These are phyloP conservation scores for Natrix natrix DNA, from an alignment of 2,797 vertebrate genomes.

Conservation along the genomic window DNA sequence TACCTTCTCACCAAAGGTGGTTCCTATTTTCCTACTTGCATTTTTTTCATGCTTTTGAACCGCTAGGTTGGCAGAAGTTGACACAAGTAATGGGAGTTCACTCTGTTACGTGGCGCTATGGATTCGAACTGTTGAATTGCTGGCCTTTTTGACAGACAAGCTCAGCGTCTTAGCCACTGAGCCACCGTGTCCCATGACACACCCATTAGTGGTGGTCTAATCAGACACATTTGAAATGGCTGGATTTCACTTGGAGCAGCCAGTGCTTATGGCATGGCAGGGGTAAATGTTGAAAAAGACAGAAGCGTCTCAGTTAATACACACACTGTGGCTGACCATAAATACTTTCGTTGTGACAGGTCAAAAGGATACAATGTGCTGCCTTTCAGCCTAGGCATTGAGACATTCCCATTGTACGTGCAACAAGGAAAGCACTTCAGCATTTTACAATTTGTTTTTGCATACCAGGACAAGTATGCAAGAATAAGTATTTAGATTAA, in stretches of 20 bases:
- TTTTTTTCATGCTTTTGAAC: too few relatives aligned
- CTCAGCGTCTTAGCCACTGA: too few relatives aligned
- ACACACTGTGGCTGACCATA: background rate
- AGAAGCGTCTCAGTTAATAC: background rate
- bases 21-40: too few relatives aligned
- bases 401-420: constrained; percentile 23
- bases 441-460: constrained; percentile 62
- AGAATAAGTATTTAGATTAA: constrained; percentile 45
- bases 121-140: too few relatives aligned
- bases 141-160: too few relatives aligned
- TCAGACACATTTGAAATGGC: background rate
- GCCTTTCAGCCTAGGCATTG: constrained; percentile 13
- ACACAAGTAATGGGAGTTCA: too few relatives aligned
- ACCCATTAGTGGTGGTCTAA: background rate
- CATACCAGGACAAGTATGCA: constrained; percentile 51
- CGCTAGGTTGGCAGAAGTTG: too few relatives aligned
- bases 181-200: too few relatives aligned
- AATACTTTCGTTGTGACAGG: constrained; percentile 9
- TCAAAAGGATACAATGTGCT: background rate
- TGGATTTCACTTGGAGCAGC: background rate
- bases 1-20: too few relatives aligned
- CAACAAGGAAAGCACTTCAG: constrained; percentile 36
- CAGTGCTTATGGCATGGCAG: background rate
- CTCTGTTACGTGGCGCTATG: too few relatives aligned
- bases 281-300: background rate